Conservation (phyloP, 1,140 invertebrate genomes). For the Saxidomus purpurata region DNA sequence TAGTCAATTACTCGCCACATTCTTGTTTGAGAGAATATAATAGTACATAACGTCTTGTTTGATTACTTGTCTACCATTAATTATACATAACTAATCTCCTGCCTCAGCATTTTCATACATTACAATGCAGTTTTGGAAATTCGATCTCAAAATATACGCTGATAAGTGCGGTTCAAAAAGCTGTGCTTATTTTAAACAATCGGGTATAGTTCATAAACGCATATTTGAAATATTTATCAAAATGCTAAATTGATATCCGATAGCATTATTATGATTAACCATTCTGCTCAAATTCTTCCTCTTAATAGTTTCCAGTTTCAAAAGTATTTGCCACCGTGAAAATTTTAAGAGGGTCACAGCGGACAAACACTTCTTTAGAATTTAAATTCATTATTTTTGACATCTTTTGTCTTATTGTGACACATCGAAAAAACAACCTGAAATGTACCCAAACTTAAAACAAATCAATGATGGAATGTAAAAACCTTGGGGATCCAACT, state of each 20-base stretch:
- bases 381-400: too few species aligned
- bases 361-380: too few species aligned
- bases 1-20: constrained; percentile 16
- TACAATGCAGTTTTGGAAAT: constrained; percentile 32
- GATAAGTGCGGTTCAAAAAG: constrained; percentile 26
- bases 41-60: background rate
- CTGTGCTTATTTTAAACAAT: constrained; percentile 16
- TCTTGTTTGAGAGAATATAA: background rate
- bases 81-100: background rate
- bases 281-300: background rate
- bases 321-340: background rate
- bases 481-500: too few species aligned
- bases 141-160: constrained; percentile 9
- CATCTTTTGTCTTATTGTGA: too few species aligned
- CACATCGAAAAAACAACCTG: too few species aligned
- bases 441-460: too few species aligned
- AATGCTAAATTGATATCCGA: background rate
- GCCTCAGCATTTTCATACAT: constrained; percentile 13
- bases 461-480: too few species aligned
- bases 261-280: constrained; percentile 1
- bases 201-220: constrained; percentile 11
- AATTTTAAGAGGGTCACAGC: background rate
- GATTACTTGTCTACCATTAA: constrained; percentile 11
- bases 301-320: background rate
- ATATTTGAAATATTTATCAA: constrained; percentile 36